These are phyloP conservation scores for Esox lucius DNA, from an alignment of 2,797 vertebrate species.

Conservation along the genomic window DNA sequence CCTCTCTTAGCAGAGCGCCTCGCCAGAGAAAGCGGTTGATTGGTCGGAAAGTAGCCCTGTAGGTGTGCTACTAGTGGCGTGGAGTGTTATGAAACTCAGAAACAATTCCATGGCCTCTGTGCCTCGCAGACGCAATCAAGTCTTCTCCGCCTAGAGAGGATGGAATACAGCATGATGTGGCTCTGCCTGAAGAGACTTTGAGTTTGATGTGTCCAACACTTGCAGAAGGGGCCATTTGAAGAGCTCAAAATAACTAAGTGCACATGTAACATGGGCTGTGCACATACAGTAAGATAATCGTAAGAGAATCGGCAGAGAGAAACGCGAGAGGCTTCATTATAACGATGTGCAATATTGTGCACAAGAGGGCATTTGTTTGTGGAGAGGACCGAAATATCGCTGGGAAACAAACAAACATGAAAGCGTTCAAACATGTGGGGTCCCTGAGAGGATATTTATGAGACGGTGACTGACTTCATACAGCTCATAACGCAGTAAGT, in stretches of 20 bases:
- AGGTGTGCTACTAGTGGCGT: not conserved
- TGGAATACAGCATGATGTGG: not conserved
- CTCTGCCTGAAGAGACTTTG: not conserved
- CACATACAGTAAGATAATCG: not conserved
- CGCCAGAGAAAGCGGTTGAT: not conserved
- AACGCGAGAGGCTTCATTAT: not conserved
- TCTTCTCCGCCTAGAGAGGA: not conserved
- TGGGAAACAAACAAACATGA: conserved; percentile 29
- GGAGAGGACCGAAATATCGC: conserved; percentile 13
- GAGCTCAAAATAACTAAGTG: not conserved
- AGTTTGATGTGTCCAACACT: not conserved
- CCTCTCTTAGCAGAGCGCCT: not conserved
- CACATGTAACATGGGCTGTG: not conserved
- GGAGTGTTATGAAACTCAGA: not conserved
- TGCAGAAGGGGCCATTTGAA: not conserved
- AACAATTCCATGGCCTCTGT: not conserved
- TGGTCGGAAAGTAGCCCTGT: not conserved
- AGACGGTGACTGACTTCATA: conserved; percentile 26
- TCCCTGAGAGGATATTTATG: conserved; percentile 23
- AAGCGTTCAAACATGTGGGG: conserved; percentile 19
- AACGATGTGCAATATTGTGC: not conserved
- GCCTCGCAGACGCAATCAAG: not conserved
- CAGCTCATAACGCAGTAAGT: conserved; percentile 1
- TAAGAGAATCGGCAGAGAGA: not conserved
- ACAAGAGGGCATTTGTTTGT: not conserved